Evolutionary conservation across 2,113 vertebrate genomes (phyloP), one percentile per base, ranked within the genome.

Genomic region (Rhipidura dahli): DNA sequence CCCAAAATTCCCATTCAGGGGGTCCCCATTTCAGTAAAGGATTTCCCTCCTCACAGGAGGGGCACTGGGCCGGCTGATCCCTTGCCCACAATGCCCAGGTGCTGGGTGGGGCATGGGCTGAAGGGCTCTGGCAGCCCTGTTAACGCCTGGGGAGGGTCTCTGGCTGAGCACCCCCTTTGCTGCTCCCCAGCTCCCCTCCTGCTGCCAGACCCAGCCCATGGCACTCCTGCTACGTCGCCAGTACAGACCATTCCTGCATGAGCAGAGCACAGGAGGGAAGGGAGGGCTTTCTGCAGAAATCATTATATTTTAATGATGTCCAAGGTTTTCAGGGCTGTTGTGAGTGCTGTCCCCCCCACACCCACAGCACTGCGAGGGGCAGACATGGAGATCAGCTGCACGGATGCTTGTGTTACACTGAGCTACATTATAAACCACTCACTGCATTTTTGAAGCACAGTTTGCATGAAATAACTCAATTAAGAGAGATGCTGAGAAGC

Each of bases 301-400:
- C 4, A 0, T 42, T 30, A 21, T 33, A 17, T 40, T 83, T n/a
- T 50, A 47, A 42, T 0, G 0, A 37, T 0, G 1, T 5, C 35
- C 83, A 45, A 37, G 33, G 14, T 31, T 53, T 37, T 31, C 49
- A 47, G 1, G 70, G 35, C n/a, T 47, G 51, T 9, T 64, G 50
- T 3, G 6, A 77, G 44, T 1, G 3, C 19, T 66, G 54, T 61
- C 7, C 15, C 19, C 33, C 35, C 22, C 0, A 1, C 14, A 15
- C 13, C 73, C 0, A 0, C 30, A 59, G 42, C 0, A 2, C 69
- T 42, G 42, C 0, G 0, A 33, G 57, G 39, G 27, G 27, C 14
- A 14, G 1, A 2, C 9, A 9, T 3, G 21, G 27, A 49, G 50
- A 81, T 14, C 6, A 77, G 9, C 69, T 45, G n/a, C 63, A 72